These are phyloP conservation scores for Caenorhabditis imperialis DNA, from an alignment of 2,888 invertebrate genomes.

Conservation along the genomic window DNA sequence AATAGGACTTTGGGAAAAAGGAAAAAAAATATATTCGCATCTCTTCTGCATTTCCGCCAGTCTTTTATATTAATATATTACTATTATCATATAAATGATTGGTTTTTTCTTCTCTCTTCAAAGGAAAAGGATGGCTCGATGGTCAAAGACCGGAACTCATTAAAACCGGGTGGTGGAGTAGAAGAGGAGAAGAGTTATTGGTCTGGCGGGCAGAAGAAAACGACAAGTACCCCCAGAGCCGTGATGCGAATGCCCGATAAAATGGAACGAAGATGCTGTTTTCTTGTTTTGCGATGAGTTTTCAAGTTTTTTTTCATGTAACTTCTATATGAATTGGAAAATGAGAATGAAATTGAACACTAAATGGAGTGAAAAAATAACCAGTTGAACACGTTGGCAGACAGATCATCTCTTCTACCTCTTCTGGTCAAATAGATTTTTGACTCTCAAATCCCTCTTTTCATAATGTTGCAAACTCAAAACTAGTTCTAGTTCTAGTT, in stretches of 20 bases:
- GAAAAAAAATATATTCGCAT: background rate
- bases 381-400: no score
- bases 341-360: no score
- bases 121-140: conserved; percentile 15
- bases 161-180: no score
- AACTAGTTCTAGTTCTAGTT: no score
- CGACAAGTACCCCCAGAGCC: conserved; percentile 8
- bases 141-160: conserved; percentile 33
- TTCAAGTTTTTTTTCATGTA: background rate
- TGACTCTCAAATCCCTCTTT: background rate
- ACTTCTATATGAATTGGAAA: background rate
- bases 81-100: conserved; percentile 17
- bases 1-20: conserved; percentile 11
- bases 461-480: no score
- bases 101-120: conserved; percentile 7
- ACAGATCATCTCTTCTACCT: no score
- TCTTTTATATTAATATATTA: conserved; percentile 3
- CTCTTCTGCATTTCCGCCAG: background rate
- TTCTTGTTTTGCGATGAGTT: background rate
- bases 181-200: conserved; percentile 23
- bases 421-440: no score
- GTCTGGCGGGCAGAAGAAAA: conserved; percentile 22
- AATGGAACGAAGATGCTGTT: conserved; percentile 3
- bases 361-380: no score
- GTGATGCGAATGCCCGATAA: conserved; percentile 16